phyloP scores from a whole-genome alignment of 2,113 vertebrate genomes.

The Alces alces region DNA sequence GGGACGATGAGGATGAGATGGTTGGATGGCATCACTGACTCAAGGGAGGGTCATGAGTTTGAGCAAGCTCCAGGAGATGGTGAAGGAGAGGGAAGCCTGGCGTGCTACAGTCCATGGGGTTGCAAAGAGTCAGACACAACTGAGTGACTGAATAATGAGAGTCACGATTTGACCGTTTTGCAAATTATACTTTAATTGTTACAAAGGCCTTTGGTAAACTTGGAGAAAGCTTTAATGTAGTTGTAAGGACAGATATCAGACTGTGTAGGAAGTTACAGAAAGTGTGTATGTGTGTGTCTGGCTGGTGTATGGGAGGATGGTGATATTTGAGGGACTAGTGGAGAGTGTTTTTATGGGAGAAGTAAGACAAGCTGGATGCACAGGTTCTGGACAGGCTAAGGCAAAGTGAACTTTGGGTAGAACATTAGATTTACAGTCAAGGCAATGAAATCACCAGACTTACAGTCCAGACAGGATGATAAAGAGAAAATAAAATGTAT shows the following conservation, averaged over 20 bases:
- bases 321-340: neutral
- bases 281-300: neutral
- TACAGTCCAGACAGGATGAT: neutral
- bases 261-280: neutral
- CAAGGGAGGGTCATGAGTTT: neutral
- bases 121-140: neutral
- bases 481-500: neutral
- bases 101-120: neutral
- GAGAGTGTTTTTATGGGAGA: neutral
- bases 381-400: neutral
- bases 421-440: neutral
- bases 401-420: neutral
- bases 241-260: neutral
- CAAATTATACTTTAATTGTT: slow-evolving; percentile 4
- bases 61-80: neutral
- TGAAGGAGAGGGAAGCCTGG: neutral
- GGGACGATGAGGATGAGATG: neutral
- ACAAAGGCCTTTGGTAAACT: neutral
- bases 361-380: neutral
- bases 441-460: neutral
- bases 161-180: neutral
- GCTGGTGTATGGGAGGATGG: neutral
- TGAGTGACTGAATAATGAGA: neutral
- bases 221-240: neutral
- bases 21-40: neutral